phyloP scores from a whole-genome alignment of 2,113 vertebrate species.

The Misgurnus anguillicaudatus region DNA sequence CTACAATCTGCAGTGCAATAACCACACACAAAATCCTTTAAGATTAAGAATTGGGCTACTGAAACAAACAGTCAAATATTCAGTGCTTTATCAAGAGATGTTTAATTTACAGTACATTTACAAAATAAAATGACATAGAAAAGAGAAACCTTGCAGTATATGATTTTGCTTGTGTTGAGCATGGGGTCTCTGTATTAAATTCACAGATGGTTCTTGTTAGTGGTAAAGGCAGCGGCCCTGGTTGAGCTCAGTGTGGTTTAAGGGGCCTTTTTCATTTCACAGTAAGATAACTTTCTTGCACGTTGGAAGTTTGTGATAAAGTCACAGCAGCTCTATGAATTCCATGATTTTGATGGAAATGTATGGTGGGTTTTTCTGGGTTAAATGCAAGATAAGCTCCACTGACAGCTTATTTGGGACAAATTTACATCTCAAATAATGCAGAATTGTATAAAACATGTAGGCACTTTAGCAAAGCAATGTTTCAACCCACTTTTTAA shows the following conservation, averaged over 20 bases:
- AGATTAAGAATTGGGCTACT: background rate
- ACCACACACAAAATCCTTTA: background rate
- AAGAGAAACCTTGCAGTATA: conserved; percentile 2
- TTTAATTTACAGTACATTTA: conserved; percentile 22
- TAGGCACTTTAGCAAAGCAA: too few relatives aligned
- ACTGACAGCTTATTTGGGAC: too few relatives aligned
- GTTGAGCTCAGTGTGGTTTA: conserved; percentile 62
- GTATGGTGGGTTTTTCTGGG: too few relatives aligned
- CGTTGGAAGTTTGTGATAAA: conserved; percentile 42
- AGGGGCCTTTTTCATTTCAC: conserved; percentile 71
- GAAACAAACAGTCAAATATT: background rate
- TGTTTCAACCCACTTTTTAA: too few relatives aligned
- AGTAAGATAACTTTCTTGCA: conserved; percentile 65
- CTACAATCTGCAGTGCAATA: background rate
- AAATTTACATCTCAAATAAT: too few relatives aligned
- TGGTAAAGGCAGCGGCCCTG: conserved; percentile 44
- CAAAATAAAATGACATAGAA: background rate
- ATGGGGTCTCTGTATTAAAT: conserved; percentile 38
- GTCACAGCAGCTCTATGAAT: background rate
- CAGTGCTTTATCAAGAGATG: background rate
- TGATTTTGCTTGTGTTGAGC: background rate
- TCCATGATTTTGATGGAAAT: too few relatives aligned
- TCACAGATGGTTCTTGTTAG: conserved; percentile 72
- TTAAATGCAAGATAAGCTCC: too few relatives aligned
- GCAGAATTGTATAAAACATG: too few relatives aligned